Percentiles rank a stretch among this genome's conserved stretches.
phyloP scores from a whole-genome alignment of 2,797 vertebrate species.

The Pangasius larnaudii region DNA sequence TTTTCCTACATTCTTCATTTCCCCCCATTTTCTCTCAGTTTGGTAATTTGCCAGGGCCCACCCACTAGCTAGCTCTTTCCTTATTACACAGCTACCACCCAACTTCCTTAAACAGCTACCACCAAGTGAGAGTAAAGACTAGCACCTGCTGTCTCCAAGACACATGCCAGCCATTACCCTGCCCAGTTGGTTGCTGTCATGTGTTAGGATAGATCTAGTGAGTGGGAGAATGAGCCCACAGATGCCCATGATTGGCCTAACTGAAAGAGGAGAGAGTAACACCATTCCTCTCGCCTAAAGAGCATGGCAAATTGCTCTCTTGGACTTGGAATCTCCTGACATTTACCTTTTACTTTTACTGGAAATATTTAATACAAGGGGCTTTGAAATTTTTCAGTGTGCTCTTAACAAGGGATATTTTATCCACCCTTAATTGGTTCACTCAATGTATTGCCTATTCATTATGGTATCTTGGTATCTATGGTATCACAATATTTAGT shows the following conservation, averaged over 20 bases:
- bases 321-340: not conserved
- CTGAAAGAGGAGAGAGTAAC: not conserved
- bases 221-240: not conserved
- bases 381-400: not conserved
- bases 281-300: not conserved
- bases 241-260: not conserved
- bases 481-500: not conserved
- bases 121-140: not conserved
- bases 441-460: not conserved
- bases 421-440: not conserved
- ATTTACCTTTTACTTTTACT: not conserved
- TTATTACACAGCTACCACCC: no score
- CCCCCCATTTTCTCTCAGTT: not conserved
- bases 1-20: not conserved
- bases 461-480: conserved; percentile 52
- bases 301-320: no score
- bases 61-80: not conserved
- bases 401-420: not conserved
- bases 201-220: not conserved
- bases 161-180: not conserved
- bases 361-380: no score
- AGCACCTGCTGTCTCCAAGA: not conserved
- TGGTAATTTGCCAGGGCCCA: not conserved
- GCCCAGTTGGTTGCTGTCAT: not conserved
- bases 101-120: not conserved